phyloP scores from a whole-genome alignment of 23 tunicate genomes.

The Clavelina lepadiformis region DNA sequence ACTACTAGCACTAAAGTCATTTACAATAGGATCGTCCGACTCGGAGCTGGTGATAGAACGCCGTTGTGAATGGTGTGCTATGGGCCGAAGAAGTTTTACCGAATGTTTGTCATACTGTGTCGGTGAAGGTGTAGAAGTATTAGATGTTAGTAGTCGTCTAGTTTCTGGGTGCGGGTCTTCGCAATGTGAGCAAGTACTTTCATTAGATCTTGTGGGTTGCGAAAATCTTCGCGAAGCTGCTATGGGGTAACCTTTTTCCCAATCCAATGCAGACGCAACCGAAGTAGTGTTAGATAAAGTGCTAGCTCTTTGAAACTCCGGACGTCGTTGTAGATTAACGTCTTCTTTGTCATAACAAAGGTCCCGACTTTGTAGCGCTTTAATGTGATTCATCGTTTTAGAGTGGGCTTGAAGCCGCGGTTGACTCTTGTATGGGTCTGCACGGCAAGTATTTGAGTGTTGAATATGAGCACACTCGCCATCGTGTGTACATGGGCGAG shows the following conservation, averaged over 20 bases:
- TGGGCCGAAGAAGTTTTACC: too few relatives aligned
- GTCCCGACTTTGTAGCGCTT: not conserved
- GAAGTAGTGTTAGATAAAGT: constrained; percentile 19
- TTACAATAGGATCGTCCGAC: constrained; percentile 81
- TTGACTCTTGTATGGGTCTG: not conserved
- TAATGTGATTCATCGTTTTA: constrained; percentile 31
- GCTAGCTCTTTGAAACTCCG: constrained; percentile 27
- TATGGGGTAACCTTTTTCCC: not conserved
- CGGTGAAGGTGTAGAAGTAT: too few relatives aligned
- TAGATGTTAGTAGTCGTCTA: too few relatives aligned
- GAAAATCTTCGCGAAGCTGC: not conserved
- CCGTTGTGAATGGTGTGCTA: constrained; percentile 19
- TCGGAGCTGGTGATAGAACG: constrained; percentile 61
- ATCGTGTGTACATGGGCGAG: constrained; percentile 6
- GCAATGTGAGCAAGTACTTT: too few relatives aligned
- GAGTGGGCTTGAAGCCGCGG: constrained; percentile 36
- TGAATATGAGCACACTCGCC: constrained; percentile 29
- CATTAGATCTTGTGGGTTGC: not conserved
- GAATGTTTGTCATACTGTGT: too few relatives aligned
- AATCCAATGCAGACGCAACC: not conserved
- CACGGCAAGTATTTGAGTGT: constrained; percentile 25
- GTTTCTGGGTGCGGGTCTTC: too few relatives aligned
- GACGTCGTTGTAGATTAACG: not conserved
- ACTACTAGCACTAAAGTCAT: constrained; percentile 81
- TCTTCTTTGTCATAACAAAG: constrained; percentile 15